phyloP scores from a whole-genome alignment of 2,797 vertebrate genomes.

The Mormyrops attenuatus region DNA sequence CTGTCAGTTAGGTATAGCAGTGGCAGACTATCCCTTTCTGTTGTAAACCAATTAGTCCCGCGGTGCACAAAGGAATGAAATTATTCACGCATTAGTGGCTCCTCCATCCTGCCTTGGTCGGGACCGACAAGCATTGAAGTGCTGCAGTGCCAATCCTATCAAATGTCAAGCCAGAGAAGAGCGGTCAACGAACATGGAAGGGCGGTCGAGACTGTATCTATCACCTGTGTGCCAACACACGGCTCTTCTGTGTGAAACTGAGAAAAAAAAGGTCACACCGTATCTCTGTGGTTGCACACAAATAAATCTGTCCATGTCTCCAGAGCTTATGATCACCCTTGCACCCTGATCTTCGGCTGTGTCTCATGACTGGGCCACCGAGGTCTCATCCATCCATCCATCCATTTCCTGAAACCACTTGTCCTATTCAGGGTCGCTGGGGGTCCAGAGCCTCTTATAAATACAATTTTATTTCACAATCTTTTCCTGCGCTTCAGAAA shows the following conservation, averaged over 20 bases:
- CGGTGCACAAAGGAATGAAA: background rate
- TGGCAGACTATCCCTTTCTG: background rate
- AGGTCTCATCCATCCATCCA: background rate
- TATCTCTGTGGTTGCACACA: background rate
- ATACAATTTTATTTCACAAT: background rate
- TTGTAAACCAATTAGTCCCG: background rate
- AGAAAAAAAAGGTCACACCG: background rate
- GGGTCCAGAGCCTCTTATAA: background rate
- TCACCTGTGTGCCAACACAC: constrained; percentile 31
- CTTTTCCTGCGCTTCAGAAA: background rate
- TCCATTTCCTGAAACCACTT: background rate
- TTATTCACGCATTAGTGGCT: background rate
- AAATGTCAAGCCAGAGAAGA: constrained; percentile 39
- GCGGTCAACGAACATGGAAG: constrained; percentile 26
- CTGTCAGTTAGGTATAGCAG: background rate
- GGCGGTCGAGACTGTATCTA: constrained; percentile 9
- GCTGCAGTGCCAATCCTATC: constrained; percentile 31
- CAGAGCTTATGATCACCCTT: background rate
- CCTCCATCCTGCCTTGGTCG: background rate
- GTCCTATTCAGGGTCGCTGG: background rate
- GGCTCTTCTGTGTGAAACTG: constrained; percentile 5
- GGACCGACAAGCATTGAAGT: background rate
- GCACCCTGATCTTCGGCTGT: background rate
- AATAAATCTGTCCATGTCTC: background rate
- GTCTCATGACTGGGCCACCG: background rate